Base-by-base conservation (phyloP, 2,888 invertebrate species). In the Entomobrya proxima region DNA sequence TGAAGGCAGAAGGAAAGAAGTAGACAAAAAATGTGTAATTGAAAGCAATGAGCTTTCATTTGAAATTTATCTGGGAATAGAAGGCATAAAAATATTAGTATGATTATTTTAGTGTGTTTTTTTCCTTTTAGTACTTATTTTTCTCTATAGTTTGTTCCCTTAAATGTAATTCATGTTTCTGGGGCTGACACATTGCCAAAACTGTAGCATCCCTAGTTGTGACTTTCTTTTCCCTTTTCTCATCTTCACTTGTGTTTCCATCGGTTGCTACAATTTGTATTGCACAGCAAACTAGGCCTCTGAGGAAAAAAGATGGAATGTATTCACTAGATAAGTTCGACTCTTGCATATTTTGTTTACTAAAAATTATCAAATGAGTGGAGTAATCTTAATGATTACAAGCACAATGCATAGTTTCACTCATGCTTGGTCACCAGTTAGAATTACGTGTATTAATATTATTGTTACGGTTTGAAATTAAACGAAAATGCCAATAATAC, bases 31-130 rank as follows among this genome's bases (percentile, higher is more conserved):
- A 27, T 44, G 11, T 44, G 67, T 79, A 79, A 67, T 79, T 37
- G 79, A 79, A 79, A 79, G 50, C 79, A 79, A 79, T 79, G 79
- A 67, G 79, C 67, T 79, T 67, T 79, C 79, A 79, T 79, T 79
- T 79, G 50, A 79, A 79, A 67, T 79, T 79, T 79, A 79, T 79
- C 79, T 79, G 50, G 27, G n/a, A 15, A 50, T 40, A 24, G 44
- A 47, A 69, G 37, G 24, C 15, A 44, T 18, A 24, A 69, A 11
- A 52, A 52, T 67, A 50, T 52, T 79, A 67, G 21, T 67, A 67
- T 79, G 64, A 79, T 79, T 67, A 79, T 79, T 79, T 79, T 79
- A 67, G 37, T 52, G 21, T 37, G 67, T 52, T 58, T 27, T 27
- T 27, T 76, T 67, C 27, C n/a, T 27, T 35, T 50, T 52, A 35